Percentiles rank a stretch among this genome's conserved stretches.
Evolutionary conservation across 23 tunicate genomes (phyloP).

Genomic region (Oikopleura dioica): DNA sequence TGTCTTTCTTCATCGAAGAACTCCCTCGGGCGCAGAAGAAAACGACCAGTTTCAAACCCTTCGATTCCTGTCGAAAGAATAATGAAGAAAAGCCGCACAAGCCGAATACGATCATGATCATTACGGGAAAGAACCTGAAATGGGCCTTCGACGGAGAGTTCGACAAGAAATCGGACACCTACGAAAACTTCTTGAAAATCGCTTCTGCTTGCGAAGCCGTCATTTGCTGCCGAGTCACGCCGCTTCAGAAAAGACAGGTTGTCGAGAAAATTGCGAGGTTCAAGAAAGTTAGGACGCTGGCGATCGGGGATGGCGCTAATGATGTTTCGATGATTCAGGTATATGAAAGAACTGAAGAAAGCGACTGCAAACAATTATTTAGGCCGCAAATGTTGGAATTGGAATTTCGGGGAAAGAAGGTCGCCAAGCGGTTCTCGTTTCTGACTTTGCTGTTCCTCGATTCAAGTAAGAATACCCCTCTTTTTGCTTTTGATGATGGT

Average conservation of each 20-base stretch:
- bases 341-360: too few species aligned
- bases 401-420: constrained; percentile 92
- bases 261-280: too few species aligned
- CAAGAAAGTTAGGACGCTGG: constrained; percentile 67
- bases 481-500: too few species aligned
- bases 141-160: constrained; percentile 31
- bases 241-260: constrained; percentile 67
- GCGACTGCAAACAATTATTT: too few species aligned
- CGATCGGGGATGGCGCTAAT: constrained; percentile 93
- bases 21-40: too few species aligned
- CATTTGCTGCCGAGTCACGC: constrained; percentile 77
- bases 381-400: constrained; percentile 78
- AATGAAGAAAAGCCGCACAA: too few species aligned
- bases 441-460: constrained; percentile 71
- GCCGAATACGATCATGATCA: too few species aligned
- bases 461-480: too few species aligned
- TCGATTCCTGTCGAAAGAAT: too few species aligned
- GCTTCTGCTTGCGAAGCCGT: constrained; percentile 68
- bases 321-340: constrained; percentile 97
- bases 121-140: constrained; percentile 35
- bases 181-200: constrained; percentile 34
- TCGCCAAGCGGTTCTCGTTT: constrained; percentile 86
- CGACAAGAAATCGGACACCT: too few species aligned
- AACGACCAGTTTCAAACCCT: too few species aligned
- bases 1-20: too few species aligned